Conservation (phyloP, 2,797 vertebrate genomes). For the Danionella dracula region DNA sequence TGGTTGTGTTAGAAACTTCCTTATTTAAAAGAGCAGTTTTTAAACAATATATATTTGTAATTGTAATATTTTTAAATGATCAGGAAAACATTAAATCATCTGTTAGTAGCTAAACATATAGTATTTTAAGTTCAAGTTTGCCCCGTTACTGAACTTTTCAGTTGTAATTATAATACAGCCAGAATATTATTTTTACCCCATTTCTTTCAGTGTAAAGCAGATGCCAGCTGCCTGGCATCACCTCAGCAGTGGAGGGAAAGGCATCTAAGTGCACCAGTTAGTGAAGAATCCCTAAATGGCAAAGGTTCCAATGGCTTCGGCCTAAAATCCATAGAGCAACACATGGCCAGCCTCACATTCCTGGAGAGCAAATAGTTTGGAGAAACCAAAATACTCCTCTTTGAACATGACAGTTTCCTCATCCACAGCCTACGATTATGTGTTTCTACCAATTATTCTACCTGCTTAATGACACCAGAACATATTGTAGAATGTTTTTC, state of each 20-base stretch:
- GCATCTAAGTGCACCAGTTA: constrained; percentile 64
- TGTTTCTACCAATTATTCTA: constrained; percentile 53
- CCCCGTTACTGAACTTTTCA: too few relatives aligned
- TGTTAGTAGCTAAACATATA: too few relatives aligned
- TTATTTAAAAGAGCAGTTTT: too few relatives aligned
- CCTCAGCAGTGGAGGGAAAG: constrained; percentile 81
- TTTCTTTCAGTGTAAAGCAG: constrained; percentile 72
- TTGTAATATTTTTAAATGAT: too few relatives aligned
- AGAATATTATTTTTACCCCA: too few relatives aligned
- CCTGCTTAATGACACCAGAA: constrained; percentile 38
- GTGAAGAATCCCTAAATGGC: constrained; percentile 66
- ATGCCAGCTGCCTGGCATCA: constrained; percentile 73
- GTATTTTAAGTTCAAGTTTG: too few relatives aligned
- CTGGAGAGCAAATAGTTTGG: constrained; percentile 78
- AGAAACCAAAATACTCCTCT: constrained; percentile 3
- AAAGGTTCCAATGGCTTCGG: constrained; percentile 76
- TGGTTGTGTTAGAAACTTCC: too few relatives aligned
- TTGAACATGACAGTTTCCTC: neutral
- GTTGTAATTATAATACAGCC: too few relatives aligned
- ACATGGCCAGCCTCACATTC: constrained; percentile 78
- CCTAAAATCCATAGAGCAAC: constrained; percentile 78
- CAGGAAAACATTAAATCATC: too few relatives aligned
- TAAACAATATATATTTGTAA: too few relatives aligned
- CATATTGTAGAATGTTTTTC: neutral
- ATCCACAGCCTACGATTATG: constrained; percentile 54